phyloP scores from a whole-genome alignment of 2,113 vertebrate species.

The Nothoprocta pentlandii region DNA sequence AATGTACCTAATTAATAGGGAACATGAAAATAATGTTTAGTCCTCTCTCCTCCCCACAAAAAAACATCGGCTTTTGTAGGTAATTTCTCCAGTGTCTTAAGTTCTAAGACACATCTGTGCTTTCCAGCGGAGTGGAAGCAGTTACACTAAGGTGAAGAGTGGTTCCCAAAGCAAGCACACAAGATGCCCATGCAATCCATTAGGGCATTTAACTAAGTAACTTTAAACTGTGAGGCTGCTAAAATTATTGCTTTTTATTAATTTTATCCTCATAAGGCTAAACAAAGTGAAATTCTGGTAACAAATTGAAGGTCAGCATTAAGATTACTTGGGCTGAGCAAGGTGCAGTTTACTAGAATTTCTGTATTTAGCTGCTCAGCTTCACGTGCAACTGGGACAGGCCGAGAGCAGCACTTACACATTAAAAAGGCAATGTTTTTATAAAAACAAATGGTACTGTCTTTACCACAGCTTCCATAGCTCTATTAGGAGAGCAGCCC shows the following conservation, averaged over 20 bases:
- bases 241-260: background rate
- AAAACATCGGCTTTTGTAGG: background rate
- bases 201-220: background rate
- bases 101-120: background rate
- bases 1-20: background rate
- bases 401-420: background rate
- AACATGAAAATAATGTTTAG: background rate
- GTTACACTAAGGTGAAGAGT: background rate
- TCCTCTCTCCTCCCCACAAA: too few species aligned
- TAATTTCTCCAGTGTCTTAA: background rate
- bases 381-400: rapidly evolving
- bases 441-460: rapidly evolving
- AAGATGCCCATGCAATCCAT: background rate
- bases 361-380: rapidly evolving
- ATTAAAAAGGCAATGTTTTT: rapidly evolving
- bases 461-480: rapidly evolving
- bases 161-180: background rate
- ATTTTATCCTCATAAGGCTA: rapidly evolving
- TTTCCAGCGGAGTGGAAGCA: background rate
- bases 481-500: rapidly evolving
- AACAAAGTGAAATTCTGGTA: rapidly evolving
- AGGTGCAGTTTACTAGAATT: background rate
- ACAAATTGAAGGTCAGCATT: rapidly evolving
- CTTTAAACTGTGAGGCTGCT: background rate
- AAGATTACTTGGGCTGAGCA: rapidly evolving